phyloP scores from a whole-genome alignment of 92 coral and sea anemone species.

The Parazoanthus swiftii region DNA sequence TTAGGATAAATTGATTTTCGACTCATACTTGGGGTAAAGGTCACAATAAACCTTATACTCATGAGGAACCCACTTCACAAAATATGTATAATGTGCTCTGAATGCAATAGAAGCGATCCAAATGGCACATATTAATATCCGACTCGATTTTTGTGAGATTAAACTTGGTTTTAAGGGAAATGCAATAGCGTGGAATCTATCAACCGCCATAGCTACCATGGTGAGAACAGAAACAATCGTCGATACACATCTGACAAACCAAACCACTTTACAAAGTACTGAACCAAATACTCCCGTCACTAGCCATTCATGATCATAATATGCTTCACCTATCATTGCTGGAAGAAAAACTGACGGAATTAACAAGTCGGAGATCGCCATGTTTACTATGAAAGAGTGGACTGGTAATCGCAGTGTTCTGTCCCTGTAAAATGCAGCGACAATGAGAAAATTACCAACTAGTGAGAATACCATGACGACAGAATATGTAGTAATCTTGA shows the following conservation, averaged over 20 bases:
- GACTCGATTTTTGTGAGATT: background rate
- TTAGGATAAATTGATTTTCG: background rate
- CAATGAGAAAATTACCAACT: background rate
- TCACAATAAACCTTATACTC: background rate
- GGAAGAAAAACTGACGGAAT: background rate
- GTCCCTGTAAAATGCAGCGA: background rate
- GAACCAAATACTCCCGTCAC: background rate
- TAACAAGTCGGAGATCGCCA: background rate
- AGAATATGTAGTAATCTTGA: background rate
- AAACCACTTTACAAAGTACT: background rate
- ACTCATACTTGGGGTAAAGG: background rate
- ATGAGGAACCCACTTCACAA: background rate
- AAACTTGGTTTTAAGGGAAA: background rate
- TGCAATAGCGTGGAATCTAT: background rate
- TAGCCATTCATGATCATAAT: background rate
- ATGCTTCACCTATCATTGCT: conserved; percentile 4
- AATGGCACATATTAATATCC: background rate
- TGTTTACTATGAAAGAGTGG: background rate
- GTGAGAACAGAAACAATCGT: background rate
- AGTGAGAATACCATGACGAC: background rate
- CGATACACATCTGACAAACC: background rate
- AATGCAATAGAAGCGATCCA: background rate
- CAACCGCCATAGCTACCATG: background rate
- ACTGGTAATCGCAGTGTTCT: background rate
- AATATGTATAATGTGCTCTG: background rate